phyloP scores from a whole-genome alignment of 2,797 vertebrate genomes.

The Chloroceryle inda region DNA sequence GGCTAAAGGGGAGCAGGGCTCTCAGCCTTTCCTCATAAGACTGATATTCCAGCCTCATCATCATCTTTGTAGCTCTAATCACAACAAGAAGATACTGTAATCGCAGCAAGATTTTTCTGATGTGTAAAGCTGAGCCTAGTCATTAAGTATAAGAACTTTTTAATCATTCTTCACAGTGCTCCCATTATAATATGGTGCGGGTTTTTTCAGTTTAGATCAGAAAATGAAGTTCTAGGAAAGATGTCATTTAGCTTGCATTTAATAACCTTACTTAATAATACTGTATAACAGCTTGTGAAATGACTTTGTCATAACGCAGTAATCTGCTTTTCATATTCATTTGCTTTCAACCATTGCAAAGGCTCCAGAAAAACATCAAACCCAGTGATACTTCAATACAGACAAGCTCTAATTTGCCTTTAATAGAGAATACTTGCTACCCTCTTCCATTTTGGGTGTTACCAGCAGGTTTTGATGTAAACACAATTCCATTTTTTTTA shows the following conservation, averaged over 20 bases:
- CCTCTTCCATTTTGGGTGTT: not conserved
- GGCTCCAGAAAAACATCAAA: not conserved
- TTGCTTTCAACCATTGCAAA: not conserved
- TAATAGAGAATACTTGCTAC: not conserved
- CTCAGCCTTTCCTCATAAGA: too few relatives aligned
- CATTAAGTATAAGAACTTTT: not conserved
- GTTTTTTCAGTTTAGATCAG: not conserved
- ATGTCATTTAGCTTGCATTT: not conserved
- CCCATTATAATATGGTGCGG: not conserved
- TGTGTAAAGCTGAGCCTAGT: not conserved
- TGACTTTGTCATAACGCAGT: not conserved
- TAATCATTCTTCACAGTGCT: not conserved
- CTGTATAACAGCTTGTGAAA: not conserved
- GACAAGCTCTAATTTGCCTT: not conserved
- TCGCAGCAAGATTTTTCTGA: not conserved
- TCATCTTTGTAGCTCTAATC: too few relatives aligned
- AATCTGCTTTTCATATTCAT: not conserved
- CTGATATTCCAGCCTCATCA: too few relatives aligned
- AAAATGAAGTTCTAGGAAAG: not conserved
- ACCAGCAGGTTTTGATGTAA: not conserved
- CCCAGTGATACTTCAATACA: not conserved
- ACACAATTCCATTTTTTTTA: not conserved
- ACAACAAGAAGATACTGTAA: not conserved
- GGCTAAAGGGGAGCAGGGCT: too few relatives aligned
- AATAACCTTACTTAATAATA: not conserved